Evolutionary conservation across 2,797 vertebrate genomes (phyloP).

Genomic region (Sternotherus odoratus): DNA sequence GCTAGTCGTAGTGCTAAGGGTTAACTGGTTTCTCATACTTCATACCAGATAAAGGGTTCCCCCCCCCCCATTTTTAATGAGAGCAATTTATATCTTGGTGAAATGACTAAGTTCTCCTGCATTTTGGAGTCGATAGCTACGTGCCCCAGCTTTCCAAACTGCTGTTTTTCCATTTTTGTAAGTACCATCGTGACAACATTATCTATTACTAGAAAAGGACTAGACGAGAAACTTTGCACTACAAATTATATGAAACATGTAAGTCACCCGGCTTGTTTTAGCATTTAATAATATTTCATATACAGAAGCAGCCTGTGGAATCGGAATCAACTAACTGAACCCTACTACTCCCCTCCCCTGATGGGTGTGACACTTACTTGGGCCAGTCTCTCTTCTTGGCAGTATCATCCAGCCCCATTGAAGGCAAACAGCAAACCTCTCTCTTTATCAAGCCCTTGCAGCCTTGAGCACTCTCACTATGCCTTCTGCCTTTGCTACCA

Average conservation of each 20-base stretch:
- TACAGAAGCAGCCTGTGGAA: background rate
- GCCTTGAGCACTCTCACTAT: constrained; percentile 67
- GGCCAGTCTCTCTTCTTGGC: background rate
- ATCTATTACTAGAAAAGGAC: background rate
- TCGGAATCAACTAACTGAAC: background rate
- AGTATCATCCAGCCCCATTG: constrained; percentile 75
- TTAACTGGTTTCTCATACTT: background rate
- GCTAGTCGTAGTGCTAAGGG: background rate
- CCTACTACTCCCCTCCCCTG: constrained; percentile 9
- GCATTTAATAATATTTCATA: background rate
- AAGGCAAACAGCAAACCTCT: constrained; percentile 68
- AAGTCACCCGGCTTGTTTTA: background rate
- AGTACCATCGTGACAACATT: background rate
- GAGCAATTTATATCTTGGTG: background rate
- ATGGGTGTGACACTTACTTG: constrained; percentile 74
- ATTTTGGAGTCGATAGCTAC: accelerated
- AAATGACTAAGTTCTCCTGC: background rate
- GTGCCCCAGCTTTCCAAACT: background rate
- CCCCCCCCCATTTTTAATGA: background rate
- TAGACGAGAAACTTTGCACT: background rate
- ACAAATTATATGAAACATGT: accelerated
- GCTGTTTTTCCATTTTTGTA: background rate
- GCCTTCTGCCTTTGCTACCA: constrained; percentile 85
- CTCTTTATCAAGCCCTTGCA: constrained; percentile 81
- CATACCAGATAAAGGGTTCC: background rate